Evolutionary conservation across 2,113 vertebrate genomes (phyloP).

Genomic region (Mormyrus lacerda): DNA sequence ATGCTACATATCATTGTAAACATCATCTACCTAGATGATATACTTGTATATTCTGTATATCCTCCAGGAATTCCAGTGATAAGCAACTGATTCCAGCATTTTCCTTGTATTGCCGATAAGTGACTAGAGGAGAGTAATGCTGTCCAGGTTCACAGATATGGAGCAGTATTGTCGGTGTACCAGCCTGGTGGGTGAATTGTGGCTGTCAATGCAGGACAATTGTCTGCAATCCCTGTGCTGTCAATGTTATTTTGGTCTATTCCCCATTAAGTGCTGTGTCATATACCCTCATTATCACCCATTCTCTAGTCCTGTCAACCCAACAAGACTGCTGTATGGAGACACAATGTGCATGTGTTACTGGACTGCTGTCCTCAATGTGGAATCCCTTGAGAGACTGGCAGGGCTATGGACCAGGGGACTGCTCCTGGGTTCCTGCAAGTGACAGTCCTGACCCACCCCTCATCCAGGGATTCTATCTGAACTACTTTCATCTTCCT

Average conservation of each 20-base stretch:
- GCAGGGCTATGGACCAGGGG: background rate
- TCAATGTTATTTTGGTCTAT: background rate
- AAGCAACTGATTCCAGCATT: background rate
- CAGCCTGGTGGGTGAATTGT: background rate
- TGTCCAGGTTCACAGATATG: background rate
- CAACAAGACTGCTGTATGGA: background rate
- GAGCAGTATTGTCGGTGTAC: background rate
- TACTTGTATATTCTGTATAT: background rate
- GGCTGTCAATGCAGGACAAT: background rate
- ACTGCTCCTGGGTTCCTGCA: background rate
- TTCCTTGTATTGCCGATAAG: background rate
- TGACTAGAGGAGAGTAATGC: background rate
- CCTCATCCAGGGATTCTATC: background rate
- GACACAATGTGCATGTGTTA: background rate
- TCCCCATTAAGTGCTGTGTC: background rate
- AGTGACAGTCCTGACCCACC: background rate
- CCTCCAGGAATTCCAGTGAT: background rate
- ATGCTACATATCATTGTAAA: background rate
- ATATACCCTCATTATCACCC: background rate
- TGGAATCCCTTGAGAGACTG: background rate
- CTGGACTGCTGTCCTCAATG: background rate
- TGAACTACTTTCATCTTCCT: background rate
- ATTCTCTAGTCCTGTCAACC: background rate
- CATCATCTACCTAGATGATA: background rate
- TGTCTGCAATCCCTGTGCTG: background rate